Conservation (phyloP, 2,797 vertebrate genomes). For the Sus cebifrons region DNA sequence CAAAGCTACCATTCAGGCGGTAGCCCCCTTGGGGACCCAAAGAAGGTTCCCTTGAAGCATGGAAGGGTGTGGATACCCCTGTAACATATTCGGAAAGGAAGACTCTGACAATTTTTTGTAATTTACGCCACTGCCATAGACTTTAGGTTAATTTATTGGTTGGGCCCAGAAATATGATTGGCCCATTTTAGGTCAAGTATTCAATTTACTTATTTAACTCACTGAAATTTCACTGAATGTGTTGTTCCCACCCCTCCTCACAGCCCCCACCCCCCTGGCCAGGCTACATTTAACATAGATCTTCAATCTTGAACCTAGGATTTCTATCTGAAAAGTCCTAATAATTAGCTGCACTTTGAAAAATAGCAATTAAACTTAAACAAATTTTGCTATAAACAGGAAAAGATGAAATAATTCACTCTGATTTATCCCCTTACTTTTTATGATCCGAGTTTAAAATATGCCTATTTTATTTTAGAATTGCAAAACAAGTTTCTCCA, state of each 20-base stretch:
- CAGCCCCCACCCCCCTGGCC: background rate
- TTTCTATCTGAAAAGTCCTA: conserved; percentile 33
- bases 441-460: conserved; percentile 32
- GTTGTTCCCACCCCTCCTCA: background rate
- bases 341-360: conserved; percentile 26
- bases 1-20: conserved; percentile 25
- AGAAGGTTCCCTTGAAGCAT: background rate
- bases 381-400: conserved; percentile 44
- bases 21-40: background rate
- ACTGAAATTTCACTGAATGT: conserved; percentile 34
- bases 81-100: background rate
- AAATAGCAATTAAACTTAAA: conserved; percentile 56
- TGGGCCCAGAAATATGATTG: background rate
- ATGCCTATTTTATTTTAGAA: conserved; percentile 62
- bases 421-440: conserved; percentile 42
- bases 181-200: background rate
- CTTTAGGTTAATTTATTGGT: background rate
- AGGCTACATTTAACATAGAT: conserved; percentile 55
- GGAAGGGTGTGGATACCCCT: background rate
- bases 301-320: conserved; percentile 32
- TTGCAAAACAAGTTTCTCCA: conserved; percentile 26
- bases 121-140: background rate
- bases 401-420: conserved; percentile 59
- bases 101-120: background rate
- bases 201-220: background rate